A percentile compares a stretch with the other conserved stretches of the same genome.
Conservation (phyloP, 2,797 vertebrate genomes). For the Sebastes hubbsi region DNA sequence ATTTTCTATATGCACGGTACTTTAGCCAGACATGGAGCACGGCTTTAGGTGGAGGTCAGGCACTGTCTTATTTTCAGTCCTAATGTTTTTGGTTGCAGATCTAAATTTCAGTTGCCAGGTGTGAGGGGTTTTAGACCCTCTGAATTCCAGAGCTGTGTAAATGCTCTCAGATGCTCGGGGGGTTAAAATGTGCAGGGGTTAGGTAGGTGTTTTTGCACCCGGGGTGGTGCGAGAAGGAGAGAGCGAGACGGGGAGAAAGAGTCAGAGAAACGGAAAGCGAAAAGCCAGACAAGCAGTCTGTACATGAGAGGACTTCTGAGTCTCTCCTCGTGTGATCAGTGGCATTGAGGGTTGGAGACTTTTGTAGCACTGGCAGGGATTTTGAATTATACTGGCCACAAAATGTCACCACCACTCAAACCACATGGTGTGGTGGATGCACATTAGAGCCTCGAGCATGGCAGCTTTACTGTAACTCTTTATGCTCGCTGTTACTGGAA, state of each 20-base stretch:
- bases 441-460: slow-evolving; percentile 46
- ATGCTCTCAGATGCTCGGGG: slow-evolving; percentile 68
- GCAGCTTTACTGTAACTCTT: slow-evolving; percentile 62
- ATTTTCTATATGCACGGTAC: not conserved
- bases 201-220: slow-evolving; percentile 25
- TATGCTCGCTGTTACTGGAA: slow-evolving; percentile 60
- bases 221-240: not conserved
- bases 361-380: slow-evolving; percentile 50
- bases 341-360: slow-evolving; percentile 38
- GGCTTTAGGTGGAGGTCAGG: slow-evolving; percentile 31
- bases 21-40: not conserved
- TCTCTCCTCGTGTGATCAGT: slow-evolving; percentile 32
- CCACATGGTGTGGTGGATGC: slow-evolving; percentile 57
- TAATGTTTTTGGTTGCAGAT: slow-evolving; percentile 62
- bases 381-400: slow-evolving; percentile 51
- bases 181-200: slow-evolving; percentile 23
- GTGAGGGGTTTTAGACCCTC: slow-evolving; percentile 56
- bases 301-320: slow-evolving; percentile 14
- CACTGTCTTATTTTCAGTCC: slow-evolving; percentile 45
- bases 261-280: slow-evolving; percentile 14
- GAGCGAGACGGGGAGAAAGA: not conserved
- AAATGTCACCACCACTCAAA: slow-evolving; percentile 60
- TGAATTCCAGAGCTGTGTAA: slow-evolving; percentile 60
- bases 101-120: slow-evolving; percentile 66
- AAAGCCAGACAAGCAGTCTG: slow-evolving; percentile 27